Conservation (phyloP, 2,113 vertebrate species). For the Pampusana beccarii region DNA sequence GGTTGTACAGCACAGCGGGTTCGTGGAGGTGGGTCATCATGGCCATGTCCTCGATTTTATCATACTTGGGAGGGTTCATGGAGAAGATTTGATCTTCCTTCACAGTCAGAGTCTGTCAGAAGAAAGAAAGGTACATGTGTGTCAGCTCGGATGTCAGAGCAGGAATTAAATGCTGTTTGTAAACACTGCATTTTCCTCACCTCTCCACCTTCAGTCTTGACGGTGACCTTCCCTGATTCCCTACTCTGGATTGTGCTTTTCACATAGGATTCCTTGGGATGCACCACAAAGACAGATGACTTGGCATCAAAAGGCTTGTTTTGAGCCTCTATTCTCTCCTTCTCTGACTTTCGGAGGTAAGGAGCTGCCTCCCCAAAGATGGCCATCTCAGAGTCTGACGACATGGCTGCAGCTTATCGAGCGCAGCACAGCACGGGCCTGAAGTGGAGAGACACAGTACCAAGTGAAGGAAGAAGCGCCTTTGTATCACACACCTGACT, state of each 20-base stretch:
- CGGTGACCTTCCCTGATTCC: too few relatives aligned
- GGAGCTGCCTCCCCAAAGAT: conserved; percentile 71
- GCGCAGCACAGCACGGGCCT: background rate
- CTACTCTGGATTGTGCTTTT: too few relatives aligned
- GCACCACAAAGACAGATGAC: conserved; percentile 62
- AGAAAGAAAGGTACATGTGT: background rate
- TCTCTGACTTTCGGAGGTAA: conserved; percentile 82
- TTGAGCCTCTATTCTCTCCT: conserved; percentile 83
- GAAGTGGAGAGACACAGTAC: background rate
- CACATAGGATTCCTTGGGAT: conserved; percentile 71
- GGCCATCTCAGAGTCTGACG: conserved; percentile 73
- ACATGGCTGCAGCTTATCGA: conserved; percentile 72
- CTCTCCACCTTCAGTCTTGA: too few relatives aligned
- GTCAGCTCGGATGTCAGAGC: background rate
- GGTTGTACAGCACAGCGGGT: conserved; percentile 80
- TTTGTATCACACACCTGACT: background rate
- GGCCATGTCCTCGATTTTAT: conserved; percentile 89
- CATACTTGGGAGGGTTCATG: conserved; percentile 82
- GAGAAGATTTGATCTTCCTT: background rate
- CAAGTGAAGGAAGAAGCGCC: background rate
- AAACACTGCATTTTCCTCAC: too few relatives aligned
- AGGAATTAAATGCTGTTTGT: too few relatives aligned
- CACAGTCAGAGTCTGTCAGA: too few relatives aligned
- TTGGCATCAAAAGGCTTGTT: conserved; percentile 77
- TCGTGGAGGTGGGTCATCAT: conserved; percentile 86